A percentile compares a stretch with the other conserved stretches of the same genome.
These are phyloP conservation scores for Selenia dentaria DNA, from an alignment of 2,888 invertebrate species.

Conservation along the genomic window DNA sequence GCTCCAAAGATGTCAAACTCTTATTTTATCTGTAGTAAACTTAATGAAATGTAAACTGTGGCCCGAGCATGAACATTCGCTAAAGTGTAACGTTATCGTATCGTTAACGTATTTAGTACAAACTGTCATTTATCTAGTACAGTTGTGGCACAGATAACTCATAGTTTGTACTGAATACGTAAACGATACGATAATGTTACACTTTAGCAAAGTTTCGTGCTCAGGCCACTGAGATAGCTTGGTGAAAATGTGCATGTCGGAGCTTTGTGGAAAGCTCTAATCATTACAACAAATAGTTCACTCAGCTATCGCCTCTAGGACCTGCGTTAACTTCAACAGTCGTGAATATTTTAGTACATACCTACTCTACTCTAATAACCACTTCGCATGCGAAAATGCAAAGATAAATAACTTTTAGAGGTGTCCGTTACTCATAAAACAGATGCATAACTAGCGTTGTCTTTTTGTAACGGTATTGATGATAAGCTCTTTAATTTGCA, in stretches of 20 bases:
- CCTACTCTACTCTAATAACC: conserved; percentile 5
- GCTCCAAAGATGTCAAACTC: too few species aligned
- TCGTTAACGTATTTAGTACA: too few species aligned
- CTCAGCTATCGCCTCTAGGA: conserved; percentile 31
- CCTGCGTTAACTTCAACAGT: conserved; percentile 18
- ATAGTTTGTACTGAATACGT: too few species aligned
- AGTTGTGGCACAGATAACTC: too few species aligned
- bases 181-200: too few species aligned
- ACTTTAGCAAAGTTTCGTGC: too few species aligned
- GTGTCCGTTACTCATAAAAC: conserved; percentile 14
- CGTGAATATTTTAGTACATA: conserved; percentile 24
- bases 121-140: too few species aligned
- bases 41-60: too few species aligned
- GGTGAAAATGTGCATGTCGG: conserved; percentile 22
- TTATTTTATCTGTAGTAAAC: too few species aligned
- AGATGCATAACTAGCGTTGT: conserved; percentile 16
- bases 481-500: conserved; percentile 15
- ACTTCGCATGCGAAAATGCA: conserved; percentile 10
- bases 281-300: conserved; percentile 42
- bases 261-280: conserved; percentile 33
- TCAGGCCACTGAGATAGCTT: conserved; percentile 37
- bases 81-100: too few species aligned
- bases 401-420: conserved; percentile 5
- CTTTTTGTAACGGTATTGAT: conserved; percentile 17
- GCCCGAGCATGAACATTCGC: too few species aligned